A percentile compares a stretch with the other conserved stretches of the same genome.
These are phyloP conservation scores for human (Homo sapiens) DNA, from an alignment of 2,113 vertebrate species.

Conservation along the genomic window GRCh38 chr9:122923001-122923500, in stretches of 20 bases:
- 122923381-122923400: slow-evolving; percentile 2
- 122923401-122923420: neutral
- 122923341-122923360: neutral
- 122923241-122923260: neutral
- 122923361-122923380: neutral
- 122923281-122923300: neutral
- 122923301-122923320: neutral
- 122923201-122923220: neutral
- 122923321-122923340: neutral
- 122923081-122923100: too few relatives aligned
- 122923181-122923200: too few relatives aligned
- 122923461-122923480: slow-evolving; percentile 2
- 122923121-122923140: too few relatives aligned
- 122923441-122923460: neutral
- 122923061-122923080: too few relatives aligned
- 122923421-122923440: neutral
- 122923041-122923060: too few relatives aligned
- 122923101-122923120: too few relatives aligned
- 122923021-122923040: too few relatives aligned
- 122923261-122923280: neutral
- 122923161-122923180: too few relatives aligned
- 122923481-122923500: slow-evolving; percentile 2
- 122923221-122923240: neutral
- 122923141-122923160: too few relatives aligned
- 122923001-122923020: too few relatives aligned